Conservation (phyloP, 2,888 invertebrate genomes). For the Pyralis farinalis region DNA sequence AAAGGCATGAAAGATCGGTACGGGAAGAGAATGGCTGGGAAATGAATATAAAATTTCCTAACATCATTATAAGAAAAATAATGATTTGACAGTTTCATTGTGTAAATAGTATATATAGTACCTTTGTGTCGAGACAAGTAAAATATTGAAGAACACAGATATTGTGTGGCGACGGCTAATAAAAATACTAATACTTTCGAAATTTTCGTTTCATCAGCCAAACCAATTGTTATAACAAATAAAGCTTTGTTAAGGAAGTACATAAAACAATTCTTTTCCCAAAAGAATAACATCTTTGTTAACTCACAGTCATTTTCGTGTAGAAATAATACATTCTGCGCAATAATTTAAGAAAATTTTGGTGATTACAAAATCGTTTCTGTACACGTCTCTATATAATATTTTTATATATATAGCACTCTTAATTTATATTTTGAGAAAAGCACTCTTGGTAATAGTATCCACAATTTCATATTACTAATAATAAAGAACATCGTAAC, state of each 20-base stretch:
- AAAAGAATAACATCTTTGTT: constrained; percentile 71
- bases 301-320: constrained; percentile 38
- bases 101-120: background rate
- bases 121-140: constrained; percentile 17
- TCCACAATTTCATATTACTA: constrained; percentile 25
- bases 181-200: background rate
- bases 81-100: background rate
- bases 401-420: constrained; percentile 39
- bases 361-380: constrained; percentile 41
- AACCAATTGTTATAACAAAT: constrained; percentile 21
- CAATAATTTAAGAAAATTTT: constrained; percentile 48
- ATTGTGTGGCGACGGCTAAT: background rate
- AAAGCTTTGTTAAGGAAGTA: constrained; percentile 56
- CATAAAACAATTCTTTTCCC: constrained; percentile 71
- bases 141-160: background rate
- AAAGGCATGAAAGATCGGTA: constrained; percentile 33
- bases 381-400: constrained; percentile 36
- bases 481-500: constrained; percentile 10
- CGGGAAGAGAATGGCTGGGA: constrained; percentile 17
- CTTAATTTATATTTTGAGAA: constrained; percentile 56
- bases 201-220: background rate
- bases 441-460: constrained; percentile 64
- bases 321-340: constrained; percentile 48
- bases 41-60: background rate
- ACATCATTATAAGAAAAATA: background rate